Evolutionary conservation across 2,113 vertebrate genomes (phyloP).

Genomic region (Callipepla californica): DNA sequence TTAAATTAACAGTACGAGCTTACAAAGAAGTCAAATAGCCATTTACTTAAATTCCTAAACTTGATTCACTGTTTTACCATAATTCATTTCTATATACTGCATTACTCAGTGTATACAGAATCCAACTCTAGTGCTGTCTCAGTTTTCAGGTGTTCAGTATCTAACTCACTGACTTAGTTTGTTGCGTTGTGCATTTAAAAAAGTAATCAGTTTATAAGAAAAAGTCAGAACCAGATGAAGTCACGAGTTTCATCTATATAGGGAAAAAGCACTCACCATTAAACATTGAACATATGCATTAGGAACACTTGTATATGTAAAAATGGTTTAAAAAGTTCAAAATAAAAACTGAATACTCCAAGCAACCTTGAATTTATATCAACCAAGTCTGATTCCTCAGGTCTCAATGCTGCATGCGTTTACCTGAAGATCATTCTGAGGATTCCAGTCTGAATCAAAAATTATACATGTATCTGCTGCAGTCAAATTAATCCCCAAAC

Average conservation of each 20-base stretch:
- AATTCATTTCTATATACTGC: not conserved
- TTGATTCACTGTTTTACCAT: not conserved
- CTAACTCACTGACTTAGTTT: not conserved
- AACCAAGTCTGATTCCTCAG: not conserved
- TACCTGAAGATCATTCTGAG: constrained; percentile 98
- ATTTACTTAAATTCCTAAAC: not conserved
- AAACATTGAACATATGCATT: not conserved
- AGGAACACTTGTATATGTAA: fast-evolving
- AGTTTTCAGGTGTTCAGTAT: fast-evolving
- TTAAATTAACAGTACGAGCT: not conserved
- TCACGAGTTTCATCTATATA: not conserved
- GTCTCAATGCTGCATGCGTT: not conserved
- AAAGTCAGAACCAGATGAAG: not conserved
- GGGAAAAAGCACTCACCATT: not conserved
- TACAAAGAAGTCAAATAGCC: not conserved
- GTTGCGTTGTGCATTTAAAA: not conserved
- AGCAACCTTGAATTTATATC: not conserved
- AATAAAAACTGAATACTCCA: not conserved
- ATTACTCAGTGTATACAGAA: not conserved
- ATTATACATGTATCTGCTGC: constrained; percentile 99
- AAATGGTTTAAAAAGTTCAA: fast-evolving
- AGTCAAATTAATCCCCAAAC: constrained; percentile 96
- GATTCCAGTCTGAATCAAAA: constrained; percentile 99
- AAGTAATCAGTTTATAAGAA: not conserved
- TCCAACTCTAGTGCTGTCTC: not conserved